Percentiles rank a stretch among this genome's conserved stretches.
Evolutionary conservation across 92 coral and sea anemone genomes (phyloP).

Genomic region (Meandrina meandrites): DNA sequence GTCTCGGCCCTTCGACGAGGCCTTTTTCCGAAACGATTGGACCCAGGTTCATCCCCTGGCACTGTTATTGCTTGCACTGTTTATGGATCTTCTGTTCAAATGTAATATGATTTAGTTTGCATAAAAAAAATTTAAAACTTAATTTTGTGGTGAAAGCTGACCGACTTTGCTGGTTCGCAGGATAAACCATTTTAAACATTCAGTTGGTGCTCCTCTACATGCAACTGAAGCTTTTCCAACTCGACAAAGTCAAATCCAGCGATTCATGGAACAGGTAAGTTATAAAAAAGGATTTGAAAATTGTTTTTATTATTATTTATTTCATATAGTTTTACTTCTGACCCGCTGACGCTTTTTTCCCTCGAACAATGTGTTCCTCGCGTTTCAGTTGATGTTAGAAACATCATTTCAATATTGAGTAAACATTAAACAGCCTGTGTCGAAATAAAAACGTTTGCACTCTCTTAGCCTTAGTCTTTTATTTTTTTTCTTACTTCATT

Average conservation of each 20-base stretch:
- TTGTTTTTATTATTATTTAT: not conserved
- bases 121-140: not conserved
- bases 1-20: no score
- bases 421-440: no score
- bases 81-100: not conserved
- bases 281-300: not conserved
- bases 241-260: slow-evolving; percentile 62
- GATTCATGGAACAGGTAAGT: slow-evolving; percentile 68
- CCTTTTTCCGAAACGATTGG: no score
- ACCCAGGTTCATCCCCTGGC: not conserved
- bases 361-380: no score
- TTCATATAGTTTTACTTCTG: not conserved
- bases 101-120: not conserved
- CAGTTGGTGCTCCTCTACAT: slow-evolving; percentile 77
- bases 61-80: not conserved
- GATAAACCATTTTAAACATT: slow-evolving; percentile 74
- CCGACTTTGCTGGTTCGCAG: slow-evolving; percentile 22
- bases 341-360: not conserved
- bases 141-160: not conserved
- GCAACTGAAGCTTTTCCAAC: slow-evolving; percentile 69
- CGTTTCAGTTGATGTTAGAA: no score
- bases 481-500: not conserved
- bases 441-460: no score
- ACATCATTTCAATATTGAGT: no score
- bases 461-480: no score